Evolutionary conservation across 2,888 invertebrate species (phyloP), one percentile per base, ranked within the genome.

Genomic region (Rhingia campestris): DNA sequence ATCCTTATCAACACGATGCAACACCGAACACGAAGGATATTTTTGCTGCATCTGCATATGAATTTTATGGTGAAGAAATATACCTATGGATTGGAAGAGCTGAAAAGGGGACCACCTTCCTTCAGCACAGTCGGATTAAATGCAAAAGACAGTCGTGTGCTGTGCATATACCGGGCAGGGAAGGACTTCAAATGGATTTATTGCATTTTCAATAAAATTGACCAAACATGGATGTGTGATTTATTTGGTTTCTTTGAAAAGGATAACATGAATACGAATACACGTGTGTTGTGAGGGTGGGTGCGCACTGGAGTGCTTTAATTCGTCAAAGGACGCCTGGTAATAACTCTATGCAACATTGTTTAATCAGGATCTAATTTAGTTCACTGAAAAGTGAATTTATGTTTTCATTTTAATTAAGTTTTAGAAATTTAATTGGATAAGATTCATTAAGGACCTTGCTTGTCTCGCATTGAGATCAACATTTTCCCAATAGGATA

Each of bases 1-100:
- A 32, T 59, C 59, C 59, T 32, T 59, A 43, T 43, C 56, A 39
- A 30, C 6, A 22, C 14, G 12, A 33, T 59, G 43, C 59, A 53
- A 47, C 7, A 22, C 22, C 22, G n/a, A 45, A 32, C 33, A 33
- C 6, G n/a, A n/a, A 33, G 53, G 6, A 6, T 12, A 4, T 47
- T 47, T 30, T 9, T 14, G 7, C 35, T 32, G 30, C 59, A 35
- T 47, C 45, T 61, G 47, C 61, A 61, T 47, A 33, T 47, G 61
- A 47, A 22, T 45, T 61, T 47, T 35, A 61, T 61, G 32, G 39
- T 33, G 47, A 61, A 47, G 61, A 47, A 61, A 61, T 30, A 37
- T 45, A 45, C 47, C 22, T 35, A 61, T 22, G 32, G 14, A 9
- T 49, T 49, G 30, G 49, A 32, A 12, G 43, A 33, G 6, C 3